A percentile compares a stretch with the other conserved stretches of the same genome.
Evolutionary conservation across 2,797 vertebrate genomes (phyloP).

Genomic region (Pangasius sanitwongsei): DNA sequence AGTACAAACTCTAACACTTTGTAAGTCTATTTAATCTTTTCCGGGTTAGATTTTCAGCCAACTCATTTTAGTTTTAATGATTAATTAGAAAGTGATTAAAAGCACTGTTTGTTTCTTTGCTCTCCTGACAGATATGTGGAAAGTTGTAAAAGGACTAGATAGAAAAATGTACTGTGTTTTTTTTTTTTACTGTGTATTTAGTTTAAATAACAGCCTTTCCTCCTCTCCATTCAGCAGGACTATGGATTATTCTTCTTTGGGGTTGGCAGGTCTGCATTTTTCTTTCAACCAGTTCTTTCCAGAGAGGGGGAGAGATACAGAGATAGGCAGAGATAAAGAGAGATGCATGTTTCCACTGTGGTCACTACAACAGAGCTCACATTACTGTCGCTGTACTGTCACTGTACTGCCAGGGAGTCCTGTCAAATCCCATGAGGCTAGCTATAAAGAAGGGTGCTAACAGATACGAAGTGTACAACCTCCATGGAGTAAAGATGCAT

Average conservation of each 20-base stretch:
- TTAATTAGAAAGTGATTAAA: background rate
- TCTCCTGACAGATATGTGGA: background rate
- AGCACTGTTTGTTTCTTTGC: background rate
- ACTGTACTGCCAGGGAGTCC: background rate
- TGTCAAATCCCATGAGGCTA: conserved; percentile 10
- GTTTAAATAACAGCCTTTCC: background rate
- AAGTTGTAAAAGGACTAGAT: background rate
- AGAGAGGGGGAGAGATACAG: background rate
- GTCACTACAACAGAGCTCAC: background rate
- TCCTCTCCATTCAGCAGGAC: background rate
- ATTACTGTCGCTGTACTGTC: background rate
- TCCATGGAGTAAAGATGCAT: background rate
- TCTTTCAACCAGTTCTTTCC: conserved; percentile 4
- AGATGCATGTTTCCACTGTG: conserved; percentile 16
- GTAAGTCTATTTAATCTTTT: background rate
- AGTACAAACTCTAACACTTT: background rate
- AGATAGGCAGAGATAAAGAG: background rate
- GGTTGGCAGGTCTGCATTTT: background rate
- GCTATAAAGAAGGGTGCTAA: background rate
- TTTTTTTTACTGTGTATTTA: background rate
- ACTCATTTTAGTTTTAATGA: background rate
- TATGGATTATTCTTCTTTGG: background rate
- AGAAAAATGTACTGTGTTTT: background rate
- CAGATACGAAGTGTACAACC: background rate
- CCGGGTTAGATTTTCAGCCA: background rate